Conservation (phyloP, 2,113 vertebrate genomes). For the Prietella phreatophila region DNA sequence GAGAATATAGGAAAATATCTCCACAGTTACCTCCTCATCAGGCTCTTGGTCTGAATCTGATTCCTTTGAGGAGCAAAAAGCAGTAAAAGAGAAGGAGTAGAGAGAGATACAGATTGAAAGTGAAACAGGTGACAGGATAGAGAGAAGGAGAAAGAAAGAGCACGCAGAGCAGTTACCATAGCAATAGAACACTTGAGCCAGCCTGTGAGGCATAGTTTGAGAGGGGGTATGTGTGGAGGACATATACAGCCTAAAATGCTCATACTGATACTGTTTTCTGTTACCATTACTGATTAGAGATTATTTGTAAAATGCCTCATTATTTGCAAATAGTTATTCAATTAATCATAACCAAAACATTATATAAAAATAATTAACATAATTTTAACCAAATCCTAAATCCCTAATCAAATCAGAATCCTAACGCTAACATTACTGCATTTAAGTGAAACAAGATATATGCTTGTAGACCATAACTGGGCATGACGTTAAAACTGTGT, state of each 20-base stretch:
- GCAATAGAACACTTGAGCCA: constrained; percentile 47
- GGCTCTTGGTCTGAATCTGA: constrained; percentile 95
- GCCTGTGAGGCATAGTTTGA: constrained; percentile 37
- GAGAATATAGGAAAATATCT: constrained; percentile 49
- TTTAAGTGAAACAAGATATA: background rate
- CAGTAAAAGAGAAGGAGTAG: constrained; percentile 65
- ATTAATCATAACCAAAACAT: background rate
- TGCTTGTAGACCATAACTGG: background rate
- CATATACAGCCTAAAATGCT: background rate
- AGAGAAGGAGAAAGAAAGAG: constrained; percentile 65
- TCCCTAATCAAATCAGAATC: background rate
- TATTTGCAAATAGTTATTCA: background rate
- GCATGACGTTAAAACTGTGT: background rate
- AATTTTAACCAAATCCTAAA: background rate
- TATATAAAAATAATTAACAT: background rate
- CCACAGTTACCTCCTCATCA: constrained; percentile 91
- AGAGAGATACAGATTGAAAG: constrained; percentile 61
- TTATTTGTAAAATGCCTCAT: background rate
- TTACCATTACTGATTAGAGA: background rate
- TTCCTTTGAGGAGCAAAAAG: constrained; percentile 86
- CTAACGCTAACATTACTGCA: background rate
- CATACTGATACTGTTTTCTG: background rate
- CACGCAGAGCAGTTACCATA: constrained; percentile 68
- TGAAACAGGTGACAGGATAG: constrained; percentile 54
- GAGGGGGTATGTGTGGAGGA: constrained; percentile 21